A percentile compares a stretch with the other conserved stretches of the same genome.
Conservation (phyloP, 1,140 invertebrate species). For the Drosophila funebris region DNA sequence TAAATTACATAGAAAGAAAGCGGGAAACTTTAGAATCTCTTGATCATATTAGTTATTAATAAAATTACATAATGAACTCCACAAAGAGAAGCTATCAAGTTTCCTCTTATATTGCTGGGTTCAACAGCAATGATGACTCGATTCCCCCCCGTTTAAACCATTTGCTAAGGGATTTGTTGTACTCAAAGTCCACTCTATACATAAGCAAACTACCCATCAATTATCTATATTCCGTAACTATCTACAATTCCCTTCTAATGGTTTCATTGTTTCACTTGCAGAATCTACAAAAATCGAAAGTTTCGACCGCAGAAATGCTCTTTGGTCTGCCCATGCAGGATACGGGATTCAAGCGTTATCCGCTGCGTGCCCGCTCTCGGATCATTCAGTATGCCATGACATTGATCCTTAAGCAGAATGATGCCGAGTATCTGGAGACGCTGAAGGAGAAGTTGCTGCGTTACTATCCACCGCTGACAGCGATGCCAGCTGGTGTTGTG, state of each 20-base stretch:
- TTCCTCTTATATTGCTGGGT: neutral
- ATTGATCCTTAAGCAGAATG: constrained; percentile 92
- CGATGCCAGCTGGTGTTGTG: neutral
- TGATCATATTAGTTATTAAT: too few species aligned
- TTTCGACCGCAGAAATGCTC: constrained; percentile 93
- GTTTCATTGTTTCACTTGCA: constrained; percentile 73
- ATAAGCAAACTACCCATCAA: constrained; percentile 17
- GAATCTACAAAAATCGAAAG: constrained; percentile 91
- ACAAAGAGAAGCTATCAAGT: too few species aligned
- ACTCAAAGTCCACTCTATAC: constrained; percentile 2
- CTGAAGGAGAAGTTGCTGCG: constrained; percentile 88
- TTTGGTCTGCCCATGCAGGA: constrained; percentile 96
- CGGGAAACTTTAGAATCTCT: neutral
- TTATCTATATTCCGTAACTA: constrained; percentile 15
- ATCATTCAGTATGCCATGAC: constrained; percentile 96
- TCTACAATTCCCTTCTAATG: constrained; percentile 7
- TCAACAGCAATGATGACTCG: neutral
- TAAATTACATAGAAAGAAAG: neutral
- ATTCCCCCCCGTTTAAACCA: neutral
- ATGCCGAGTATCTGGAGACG: constrained; percentile 91
- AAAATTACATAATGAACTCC: too few species aligned
- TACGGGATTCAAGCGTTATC: constrained; percentile 94
- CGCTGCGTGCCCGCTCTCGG: constrained; percentile 91
- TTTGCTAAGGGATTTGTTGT: neutral
- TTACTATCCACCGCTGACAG: constrained; percentile 87